These are phyloP conservation scores for Pteronotus mesoamericanus DNA, from an alignment of 2,797 vertebrate genomes.

Conservation along the genomic window DNA sequence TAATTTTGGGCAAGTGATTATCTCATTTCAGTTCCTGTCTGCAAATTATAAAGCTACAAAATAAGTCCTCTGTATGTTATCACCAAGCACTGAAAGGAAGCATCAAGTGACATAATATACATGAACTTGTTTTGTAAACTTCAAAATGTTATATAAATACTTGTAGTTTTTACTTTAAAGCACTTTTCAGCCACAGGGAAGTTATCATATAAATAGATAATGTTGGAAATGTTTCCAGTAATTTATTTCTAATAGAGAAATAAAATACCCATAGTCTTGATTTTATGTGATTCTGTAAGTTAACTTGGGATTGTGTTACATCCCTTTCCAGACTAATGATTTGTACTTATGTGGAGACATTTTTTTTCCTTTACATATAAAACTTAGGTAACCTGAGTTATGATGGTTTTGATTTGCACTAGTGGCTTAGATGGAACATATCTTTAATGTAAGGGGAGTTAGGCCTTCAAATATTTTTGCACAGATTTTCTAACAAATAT, in stretches of 20 bases:
- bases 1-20: background rate
- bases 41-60: background rate
- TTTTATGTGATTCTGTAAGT: background rate
- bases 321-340: background rate
- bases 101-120: background rate
- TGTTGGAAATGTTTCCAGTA: background rate
- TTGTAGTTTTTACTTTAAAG: background rate
- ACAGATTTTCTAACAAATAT: constrained; percentile 46
- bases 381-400: background rate
- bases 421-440: background rate
- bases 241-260: background rate
- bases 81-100: background rate
- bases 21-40: background rate
- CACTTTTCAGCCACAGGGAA: background rate
- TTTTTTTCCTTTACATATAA: background rate
- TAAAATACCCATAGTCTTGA: background rate
- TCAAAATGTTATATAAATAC: background rate
- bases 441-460: background rate
- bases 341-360: background rate
- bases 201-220: background rate
- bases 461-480: background rate
- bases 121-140: background rate
- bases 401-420: background rate
- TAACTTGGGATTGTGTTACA: background rate
- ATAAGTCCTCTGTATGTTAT: background rate